Percentiles rank a stretch among this genome's conserved stretches.
Evolutionary conservation across 2,113 vertebrate genomes (phyloP).

Genomic region (Oxyura jamaicensis): DNA sequence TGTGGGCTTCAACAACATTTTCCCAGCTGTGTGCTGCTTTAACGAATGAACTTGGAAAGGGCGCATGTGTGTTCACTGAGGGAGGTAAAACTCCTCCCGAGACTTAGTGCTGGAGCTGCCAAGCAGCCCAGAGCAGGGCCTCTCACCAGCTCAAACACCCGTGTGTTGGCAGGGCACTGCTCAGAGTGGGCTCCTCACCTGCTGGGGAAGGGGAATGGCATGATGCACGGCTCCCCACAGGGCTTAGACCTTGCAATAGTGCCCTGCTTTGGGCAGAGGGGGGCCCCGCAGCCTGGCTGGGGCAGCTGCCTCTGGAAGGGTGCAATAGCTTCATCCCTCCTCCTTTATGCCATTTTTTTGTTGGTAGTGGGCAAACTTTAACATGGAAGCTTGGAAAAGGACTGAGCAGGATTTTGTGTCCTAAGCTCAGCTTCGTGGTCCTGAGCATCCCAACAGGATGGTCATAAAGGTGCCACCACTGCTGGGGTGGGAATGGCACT

Average conservation of each 20-base stretch:
- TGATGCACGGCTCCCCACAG: rapidly evolving
- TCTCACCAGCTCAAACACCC: rapidly evolving
- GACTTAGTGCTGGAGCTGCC: not conserved
- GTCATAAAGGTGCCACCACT: not conserved
- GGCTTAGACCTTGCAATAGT: not conserved
- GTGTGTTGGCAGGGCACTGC: rapidly evolving
- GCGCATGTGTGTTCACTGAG: not conserved
- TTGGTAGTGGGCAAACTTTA: not conserved
- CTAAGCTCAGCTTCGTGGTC: not conserved
- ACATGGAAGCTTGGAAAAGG: not conserved
- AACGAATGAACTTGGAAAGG: not conserved
- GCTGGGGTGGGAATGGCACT: not conserved
- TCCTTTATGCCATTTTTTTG: too few species aligned
- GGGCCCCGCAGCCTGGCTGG: too few species aligned
- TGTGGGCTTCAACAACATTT: not conserved
- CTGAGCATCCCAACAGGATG: not conserved
- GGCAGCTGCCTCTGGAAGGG: not conserved
- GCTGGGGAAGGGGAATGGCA: not conserved
- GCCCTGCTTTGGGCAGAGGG: not conserved
- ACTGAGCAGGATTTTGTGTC: not conserved
- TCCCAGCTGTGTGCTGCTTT: not conserved
- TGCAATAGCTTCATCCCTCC: rapidly evolving
- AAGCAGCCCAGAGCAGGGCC: not conserved
- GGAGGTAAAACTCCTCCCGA: not conserved
- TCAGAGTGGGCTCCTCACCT: not conserved